These are phyloP conservation scores for Heliconius hermathena DNA, from an alignment of 1,140 invertebrate genomes.

Conservation along the genomic window DNA sequence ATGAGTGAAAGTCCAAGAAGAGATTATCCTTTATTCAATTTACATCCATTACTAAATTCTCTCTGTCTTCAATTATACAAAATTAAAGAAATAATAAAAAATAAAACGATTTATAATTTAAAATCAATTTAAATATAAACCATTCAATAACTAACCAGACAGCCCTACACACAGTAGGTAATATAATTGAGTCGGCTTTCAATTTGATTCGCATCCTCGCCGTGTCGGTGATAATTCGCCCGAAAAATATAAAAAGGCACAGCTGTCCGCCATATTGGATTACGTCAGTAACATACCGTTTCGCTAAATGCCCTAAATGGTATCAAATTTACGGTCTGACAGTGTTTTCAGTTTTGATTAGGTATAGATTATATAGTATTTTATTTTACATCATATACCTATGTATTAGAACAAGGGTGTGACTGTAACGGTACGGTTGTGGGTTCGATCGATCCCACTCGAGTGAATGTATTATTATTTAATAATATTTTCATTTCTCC, in stretches of 20 bases:
- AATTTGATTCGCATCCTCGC: conserved; percentile 79
- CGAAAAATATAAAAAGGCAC: conserved; percentile 79
- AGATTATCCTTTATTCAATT: too few relatives aligned
- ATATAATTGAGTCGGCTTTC: conserved; percentile 81
- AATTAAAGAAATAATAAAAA: too few relatives aligned
- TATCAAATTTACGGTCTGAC: conserved; percentile 48
- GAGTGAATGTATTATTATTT: too few relatives aligned
- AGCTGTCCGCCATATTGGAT: conserved; percentile 77
- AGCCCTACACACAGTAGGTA: conserved; percentile 61
- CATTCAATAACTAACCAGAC: conserved; percentile 30
- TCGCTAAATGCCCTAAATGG: conserved; percentile 50
- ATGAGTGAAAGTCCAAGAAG: too few relatives aligned
- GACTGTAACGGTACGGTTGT: too few relatives aligned
- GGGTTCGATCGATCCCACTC: too few relatives aligned
- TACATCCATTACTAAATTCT: too few relatives aligned
- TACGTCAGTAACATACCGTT: conserved; percentile 58
- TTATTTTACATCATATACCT: too few relatives aligned
- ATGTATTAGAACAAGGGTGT: too few relatives aligned
- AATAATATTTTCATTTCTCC: too few relatives aligned
- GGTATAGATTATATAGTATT: neutral
- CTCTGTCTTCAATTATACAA: too few relatives aligned
- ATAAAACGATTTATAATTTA: neutral
- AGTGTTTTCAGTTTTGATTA: conserved; percentile 34
- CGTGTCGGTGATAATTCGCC: conserved; percentile 79
- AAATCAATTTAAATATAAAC: neutral